These are phyloP conservation scores for Protonemura montana DNA, from an alignment of 2,888 invertebrate genomes.

Conservation along the genomic window DNA sequence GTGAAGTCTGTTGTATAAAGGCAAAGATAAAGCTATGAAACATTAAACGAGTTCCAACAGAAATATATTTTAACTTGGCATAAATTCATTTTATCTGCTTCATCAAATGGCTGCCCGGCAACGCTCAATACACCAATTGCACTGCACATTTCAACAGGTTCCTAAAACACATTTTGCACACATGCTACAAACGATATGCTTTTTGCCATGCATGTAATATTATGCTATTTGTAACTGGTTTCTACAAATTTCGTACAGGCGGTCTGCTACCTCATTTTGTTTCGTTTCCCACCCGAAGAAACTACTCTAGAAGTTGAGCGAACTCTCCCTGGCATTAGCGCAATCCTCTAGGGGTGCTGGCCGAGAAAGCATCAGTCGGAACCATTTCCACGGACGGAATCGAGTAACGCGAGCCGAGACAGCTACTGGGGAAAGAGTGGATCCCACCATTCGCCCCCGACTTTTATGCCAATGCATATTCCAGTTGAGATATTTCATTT, in stretches of 20 bases:
- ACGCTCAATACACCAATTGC: neutral
- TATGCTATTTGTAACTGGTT: neutral
- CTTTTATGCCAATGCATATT: neutral
- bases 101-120: neutral
- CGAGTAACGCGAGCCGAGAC: neutral
- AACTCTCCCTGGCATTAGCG: neutral
- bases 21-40: neutral
- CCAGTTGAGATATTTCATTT: neutral
- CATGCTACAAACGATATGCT: neutral
- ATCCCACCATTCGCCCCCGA: neutral
- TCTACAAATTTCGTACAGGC: neutral
- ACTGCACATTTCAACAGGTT: neutral
- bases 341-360: neutral
- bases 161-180: neutral
- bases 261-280: neutral
- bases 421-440: neutral
- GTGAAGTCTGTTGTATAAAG: neutral
- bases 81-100: neutral
- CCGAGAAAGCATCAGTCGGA: slow-evolving; percentile 5
- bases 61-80: neutral
- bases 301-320: neutral
- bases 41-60: neutral
- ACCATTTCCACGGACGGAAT: neutral
- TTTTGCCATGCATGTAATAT: neutral
- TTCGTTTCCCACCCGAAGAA: neutral